A percentile compares a stretch with the other conserved stretches of the same genome.
Evolutionary conservation across 2,797 vertebrate genomes (phyloP).

Genomic region (Zalophus californianus): DNA sequence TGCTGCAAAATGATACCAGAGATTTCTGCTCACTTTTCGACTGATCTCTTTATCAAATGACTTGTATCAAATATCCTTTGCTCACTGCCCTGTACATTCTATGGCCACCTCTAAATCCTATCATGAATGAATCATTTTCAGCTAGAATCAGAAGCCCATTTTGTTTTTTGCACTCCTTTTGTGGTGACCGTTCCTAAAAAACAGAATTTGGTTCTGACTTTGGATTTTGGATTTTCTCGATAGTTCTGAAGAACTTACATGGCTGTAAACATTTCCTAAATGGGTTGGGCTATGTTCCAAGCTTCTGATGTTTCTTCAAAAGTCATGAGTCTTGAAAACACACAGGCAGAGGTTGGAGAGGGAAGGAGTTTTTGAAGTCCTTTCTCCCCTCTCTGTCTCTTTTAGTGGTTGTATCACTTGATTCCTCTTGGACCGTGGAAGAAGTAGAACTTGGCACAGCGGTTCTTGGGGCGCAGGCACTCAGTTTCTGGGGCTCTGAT

Average conservation of each 20-base stretch:
- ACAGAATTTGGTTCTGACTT: background rate
- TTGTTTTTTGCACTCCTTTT: background rate
- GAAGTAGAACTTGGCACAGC: background rate
- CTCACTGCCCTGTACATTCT: background rate
- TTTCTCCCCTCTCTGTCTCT: background rate
- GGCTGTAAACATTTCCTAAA: constrained; percentile 15
- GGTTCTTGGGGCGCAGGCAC: background rate
- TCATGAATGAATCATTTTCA: background rate
- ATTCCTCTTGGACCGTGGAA: background rate
- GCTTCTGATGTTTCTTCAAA: background rate
- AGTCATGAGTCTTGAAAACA: background rate
- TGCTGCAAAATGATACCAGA: background rate
- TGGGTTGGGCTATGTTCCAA: background rate
- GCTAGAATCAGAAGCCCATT: background rate
- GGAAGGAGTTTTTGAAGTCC: background rate
- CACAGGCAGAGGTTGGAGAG: background rate
- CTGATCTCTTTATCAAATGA: background rate
- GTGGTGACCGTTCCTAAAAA: background rate
- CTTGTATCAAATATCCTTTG: background rate
- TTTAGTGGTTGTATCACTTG: background rate
- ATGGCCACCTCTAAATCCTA: background rate
- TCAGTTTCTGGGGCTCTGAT: background rate
- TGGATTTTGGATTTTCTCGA: background rate
- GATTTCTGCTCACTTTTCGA: constrained; percentile 13
- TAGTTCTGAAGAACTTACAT: background rate